Conservation (phyloP, 2,113 vertebrate species). For the Eptesicus fuscus region DNA sequence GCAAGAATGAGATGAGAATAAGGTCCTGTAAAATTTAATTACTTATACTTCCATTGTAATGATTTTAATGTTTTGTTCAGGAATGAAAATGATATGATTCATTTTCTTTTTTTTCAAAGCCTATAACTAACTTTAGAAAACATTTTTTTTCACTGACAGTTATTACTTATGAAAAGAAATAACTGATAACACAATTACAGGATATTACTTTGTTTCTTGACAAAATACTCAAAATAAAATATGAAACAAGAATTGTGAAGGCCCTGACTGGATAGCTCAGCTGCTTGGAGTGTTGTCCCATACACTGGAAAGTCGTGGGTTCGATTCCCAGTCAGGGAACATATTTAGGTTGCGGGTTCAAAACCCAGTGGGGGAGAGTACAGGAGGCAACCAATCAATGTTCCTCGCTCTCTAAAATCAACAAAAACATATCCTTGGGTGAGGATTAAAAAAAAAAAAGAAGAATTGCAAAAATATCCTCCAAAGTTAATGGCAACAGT, state of each 20-base stretch:
- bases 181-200: conserved; percentile 25
- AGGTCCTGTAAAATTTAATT: neutral
- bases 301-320: neutral
- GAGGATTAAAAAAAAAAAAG: too few species aligned
- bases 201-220: neutral
- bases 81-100: neutral
- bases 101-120: neutral
- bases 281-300: neutral
- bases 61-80: conserved; percentile 5
- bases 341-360: neutral
- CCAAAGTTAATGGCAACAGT: neutral
- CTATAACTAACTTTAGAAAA: conserved; percentile 1
- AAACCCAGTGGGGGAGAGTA: neutral
- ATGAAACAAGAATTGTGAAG: neutral
- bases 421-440: neutral
- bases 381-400: neutral
- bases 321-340: neutral
- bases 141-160: neutral
- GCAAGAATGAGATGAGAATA: neutral
- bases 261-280: neutral
- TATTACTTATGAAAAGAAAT: neutral
- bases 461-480: too few species aligned
- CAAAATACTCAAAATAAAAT: conserved; percentile 33
- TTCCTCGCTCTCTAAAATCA: neutral
- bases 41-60: neutral